These are phyloP conservation scores for Cremastobaeus sp. DNA, from an alignment of 2,888 invertebrate genomes.

Conservation along the genomic window DNA sequence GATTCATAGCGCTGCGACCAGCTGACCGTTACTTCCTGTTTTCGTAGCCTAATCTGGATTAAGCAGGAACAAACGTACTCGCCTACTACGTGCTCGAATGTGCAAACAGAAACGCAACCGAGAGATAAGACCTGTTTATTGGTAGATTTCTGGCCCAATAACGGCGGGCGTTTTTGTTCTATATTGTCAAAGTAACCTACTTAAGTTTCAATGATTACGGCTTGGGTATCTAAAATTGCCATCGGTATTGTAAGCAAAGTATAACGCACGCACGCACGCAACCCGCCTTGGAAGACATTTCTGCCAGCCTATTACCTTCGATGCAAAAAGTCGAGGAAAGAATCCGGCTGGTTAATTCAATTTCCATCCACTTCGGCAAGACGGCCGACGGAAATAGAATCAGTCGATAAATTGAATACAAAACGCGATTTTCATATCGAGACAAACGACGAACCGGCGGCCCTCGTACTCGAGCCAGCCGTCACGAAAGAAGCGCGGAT, in stretches of 20 bases:
- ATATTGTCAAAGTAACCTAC: slow-evolving; percentile 51
- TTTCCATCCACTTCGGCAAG: too few relatives aligned
- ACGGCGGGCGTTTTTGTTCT: slow-evolving; percentile 1
- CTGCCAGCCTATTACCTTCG: too few relatives aligned
- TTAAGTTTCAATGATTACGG: slow-evolving; percentile 34
- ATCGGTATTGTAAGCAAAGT: slow-evolving; percentile 38
- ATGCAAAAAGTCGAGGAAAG: too few relatives aligned
- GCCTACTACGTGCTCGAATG: slow-evolving; percentile 34
- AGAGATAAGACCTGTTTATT: slow-evolving; percentile 15
- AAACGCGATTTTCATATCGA: too few relatives aligned
- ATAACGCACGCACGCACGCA: slow-evolving; percentile 41
- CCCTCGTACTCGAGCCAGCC: too few relatives aligned
- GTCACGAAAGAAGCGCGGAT: not conserved
- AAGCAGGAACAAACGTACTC: slow-evolving; percentile 28
- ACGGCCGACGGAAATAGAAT: too few relatives aligned
- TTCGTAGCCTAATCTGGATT: slow-evolving; percentile 26
- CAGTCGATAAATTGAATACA: too few relatives aligned
- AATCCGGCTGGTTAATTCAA: too few relatives aligned
- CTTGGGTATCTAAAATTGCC: slow-evolving; percentile 37
- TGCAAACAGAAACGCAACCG: not conserved
- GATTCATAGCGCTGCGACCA: slow-evolving; percentile 45
- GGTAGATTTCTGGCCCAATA: not conserved
- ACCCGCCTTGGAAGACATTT: slow-evolving; percentile 10
- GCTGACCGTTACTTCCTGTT: slow-evolving; percentile 59
- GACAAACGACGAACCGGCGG: too few relatives aligned